A percentile compares a stretch with the other conserved stretches of the same genome.
Conservation (phyloP, 2,113 vertebrate genomes). For the Oxygymnocypris stewartii region DNA sequence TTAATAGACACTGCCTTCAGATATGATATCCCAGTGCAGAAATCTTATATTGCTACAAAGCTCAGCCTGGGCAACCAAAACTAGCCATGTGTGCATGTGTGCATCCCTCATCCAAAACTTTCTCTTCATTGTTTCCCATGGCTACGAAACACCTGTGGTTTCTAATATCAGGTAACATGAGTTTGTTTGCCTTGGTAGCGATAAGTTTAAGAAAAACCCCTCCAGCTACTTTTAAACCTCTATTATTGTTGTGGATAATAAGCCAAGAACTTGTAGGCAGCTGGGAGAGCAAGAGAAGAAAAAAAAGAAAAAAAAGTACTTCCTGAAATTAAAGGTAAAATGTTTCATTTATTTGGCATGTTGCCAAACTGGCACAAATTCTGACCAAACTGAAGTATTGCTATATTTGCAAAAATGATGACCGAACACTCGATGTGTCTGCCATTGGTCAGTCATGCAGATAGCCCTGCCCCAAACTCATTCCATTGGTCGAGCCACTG, state of each 20-base stretch:
- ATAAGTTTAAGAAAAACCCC: background rate
- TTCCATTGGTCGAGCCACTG: background rate
- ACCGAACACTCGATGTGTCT: background rate
- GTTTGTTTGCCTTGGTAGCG: background rate
- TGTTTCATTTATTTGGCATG: background rate
- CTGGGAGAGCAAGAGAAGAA: background rate
- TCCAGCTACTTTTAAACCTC: background rate
- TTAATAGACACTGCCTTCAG: background rate
- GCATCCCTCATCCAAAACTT: background rate
- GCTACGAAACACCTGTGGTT: constrained; percentile 1
- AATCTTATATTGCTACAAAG: background rate
- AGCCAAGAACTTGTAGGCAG: background rate
- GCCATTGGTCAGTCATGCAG: background rate
- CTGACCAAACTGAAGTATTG: background rate
- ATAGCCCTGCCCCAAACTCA: background rate
- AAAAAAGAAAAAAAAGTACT: background rate
- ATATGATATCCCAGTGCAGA: background rate
- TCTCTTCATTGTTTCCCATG: background rate
- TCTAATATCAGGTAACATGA: background rate
- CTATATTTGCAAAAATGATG: background rate
- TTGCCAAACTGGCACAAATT: background rate
- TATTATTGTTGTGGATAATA: background rate
- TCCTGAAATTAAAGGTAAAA: background rate
- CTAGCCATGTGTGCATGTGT: background rate
- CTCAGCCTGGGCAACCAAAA: background rate